A percentile compares a stretch with the other conserved stretches of the same genome.
Conservation (phyloP, 2,113 vertebrate genomes). For the Oncorhynchus mykiss region DNA sequence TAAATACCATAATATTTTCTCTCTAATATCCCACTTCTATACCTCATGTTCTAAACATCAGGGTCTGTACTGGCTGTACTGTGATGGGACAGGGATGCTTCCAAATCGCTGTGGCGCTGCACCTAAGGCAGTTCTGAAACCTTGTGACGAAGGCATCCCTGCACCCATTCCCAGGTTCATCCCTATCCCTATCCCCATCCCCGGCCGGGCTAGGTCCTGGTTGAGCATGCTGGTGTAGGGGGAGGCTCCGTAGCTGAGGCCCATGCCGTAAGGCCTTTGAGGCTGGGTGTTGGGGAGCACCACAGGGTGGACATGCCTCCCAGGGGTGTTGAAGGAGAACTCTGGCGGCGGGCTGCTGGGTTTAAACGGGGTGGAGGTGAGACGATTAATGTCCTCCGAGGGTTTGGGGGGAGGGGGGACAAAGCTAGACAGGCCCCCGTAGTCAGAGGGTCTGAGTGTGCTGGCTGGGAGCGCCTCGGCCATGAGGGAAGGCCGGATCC, state of each 20-base stretch:
- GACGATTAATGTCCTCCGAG: slow-evolving; percentile 71
- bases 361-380: slow-evolving; percentile 91
- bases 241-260: slow-evolving; percentile 75
- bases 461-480: slow-evolving; percentile 76
- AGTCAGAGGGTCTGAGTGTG: slow-evolving; percentile 78
- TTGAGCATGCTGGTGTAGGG: slow-evolving; percentile 73
- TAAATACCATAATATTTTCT: slow-evolving; percentile 44
- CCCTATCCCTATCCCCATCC: slow-evolving; percentile 42
- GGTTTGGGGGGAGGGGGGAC: slow-evolving; percentile 58
- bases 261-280: slow-evolving; percentile 79
- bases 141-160: slow-evolving; percentile 66
- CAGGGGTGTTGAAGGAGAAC: slow-evolving; percentile 91
- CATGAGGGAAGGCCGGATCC: slow-evolving; percentile 85
- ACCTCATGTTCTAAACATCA: slow-evolving; percentile 58
- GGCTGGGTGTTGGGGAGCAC: slow-evolving; percentile 79
- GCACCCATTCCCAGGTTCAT: slow-evolving; percentile 28
- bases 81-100: slow-evolving; percentile 66
- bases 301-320: slow-evolving; percentile 82
- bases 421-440: slow-evolving; percentile 68
- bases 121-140: slow-evolving; percentile 82
- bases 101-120: slow-evolving; percentile 77
- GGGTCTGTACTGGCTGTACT: slow-evolving; percentile 75
- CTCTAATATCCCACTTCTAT: background rate
- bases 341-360: slow-evolving; percentile 89
- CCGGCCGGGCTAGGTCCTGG: slow-evolving; percentile 73